Conservation (phyloP, 2,888 invertebrate genomes). For the Apamea sordens region DNA sequence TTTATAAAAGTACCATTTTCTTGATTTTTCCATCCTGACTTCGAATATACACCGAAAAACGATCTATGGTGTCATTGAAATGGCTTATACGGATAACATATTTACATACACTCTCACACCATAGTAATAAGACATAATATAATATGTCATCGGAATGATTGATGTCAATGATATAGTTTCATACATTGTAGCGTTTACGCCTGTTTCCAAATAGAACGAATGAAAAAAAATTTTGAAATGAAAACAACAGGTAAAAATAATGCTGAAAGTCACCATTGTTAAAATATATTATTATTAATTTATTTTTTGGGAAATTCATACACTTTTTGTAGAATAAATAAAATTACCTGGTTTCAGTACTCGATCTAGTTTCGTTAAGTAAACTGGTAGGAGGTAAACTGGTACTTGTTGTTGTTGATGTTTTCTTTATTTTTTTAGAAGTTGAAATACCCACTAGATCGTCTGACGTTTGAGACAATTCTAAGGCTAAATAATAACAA, state of each 20-base stretch:
- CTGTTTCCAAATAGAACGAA: neutral
- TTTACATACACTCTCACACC: neutral
- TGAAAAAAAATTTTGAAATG: neutral
- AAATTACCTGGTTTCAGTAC: constrained; percentile 39
- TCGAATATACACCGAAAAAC: neutral
- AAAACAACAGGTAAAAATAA: neutral
- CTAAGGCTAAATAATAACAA: constrained; percentile 34
- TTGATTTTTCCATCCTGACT: neutral
- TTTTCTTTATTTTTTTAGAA: neutral
- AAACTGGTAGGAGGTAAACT: constrained; percentile 14
- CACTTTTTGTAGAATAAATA: neutral
- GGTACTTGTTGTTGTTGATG: constrained; percentile 24
- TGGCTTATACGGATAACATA: neutral
- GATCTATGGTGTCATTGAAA: neutral
- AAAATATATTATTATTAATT: no score
- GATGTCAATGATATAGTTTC: no score
- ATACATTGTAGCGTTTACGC: neutral
- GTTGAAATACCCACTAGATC: constrained; percentile 25
- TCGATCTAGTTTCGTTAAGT: neutral
- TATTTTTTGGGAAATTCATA: neutral
- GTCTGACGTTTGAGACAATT: constrained; percentile 22
- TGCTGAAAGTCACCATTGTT: no score
- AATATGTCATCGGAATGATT: neutral
- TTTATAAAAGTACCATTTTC: neutral
- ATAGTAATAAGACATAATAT: neutral